phyloP scores from a whole-genome alignment of 2,888 invertebrate species.

The Dichetophora obliterata region DNA sequence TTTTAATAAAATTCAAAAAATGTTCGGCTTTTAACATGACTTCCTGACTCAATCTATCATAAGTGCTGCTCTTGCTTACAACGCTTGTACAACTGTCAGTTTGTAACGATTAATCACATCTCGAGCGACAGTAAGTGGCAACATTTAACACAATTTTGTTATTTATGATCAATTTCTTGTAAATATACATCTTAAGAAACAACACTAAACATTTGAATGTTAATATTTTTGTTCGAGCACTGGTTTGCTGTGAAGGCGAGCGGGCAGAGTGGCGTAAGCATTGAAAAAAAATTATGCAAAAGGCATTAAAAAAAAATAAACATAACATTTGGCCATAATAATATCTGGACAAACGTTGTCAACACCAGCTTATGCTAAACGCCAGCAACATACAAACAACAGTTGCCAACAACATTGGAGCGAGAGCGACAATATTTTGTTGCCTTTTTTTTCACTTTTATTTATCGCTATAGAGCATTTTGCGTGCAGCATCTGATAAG shows the following conservation, averaged over 20 bases:
- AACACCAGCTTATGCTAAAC: neutral
- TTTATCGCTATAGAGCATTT: constrained; percentile 35
- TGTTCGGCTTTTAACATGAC: too few relatives aligned
- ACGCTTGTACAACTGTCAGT: neutral
- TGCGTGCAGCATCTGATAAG: constrained; percentile 47
- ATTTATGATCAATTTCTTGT: constrained; percentile 54
- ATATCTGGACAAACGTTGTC: constrained; percentile 26
- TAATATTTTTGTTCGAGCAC: neutral
- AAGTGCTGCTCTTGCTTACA: neutral
- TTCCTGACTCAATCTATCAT: neutral
- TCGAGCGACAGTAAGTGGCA: constrained; percentile 34
- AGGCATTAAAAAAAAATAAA: neutral
- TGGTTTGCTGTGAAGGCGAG: neutral
- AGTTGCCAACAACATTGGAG: constrained; percentile 23
- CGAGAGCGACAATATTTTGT: constrained; percentile 5
- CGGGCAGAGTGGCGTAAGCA: neutral
- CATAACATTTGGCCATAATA: neutral
- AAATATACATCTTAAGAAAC: neutral
- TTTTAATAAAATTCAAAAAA: neutral
- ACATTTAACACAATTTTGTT: constrained; percentile 62
- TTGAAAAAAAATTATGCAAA: neutral
- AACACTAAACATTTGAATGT: too few relatives aligned
- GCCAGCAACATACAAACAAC: constrained; percentile 9
- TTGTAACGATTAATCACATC: constrained; percentile 20
- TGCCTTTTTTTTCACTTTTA: neutral